phyloP scores from a whole-genome alignment of 2,113 vertebrate genomes.

The Sceloporus tristichus region DNA sequence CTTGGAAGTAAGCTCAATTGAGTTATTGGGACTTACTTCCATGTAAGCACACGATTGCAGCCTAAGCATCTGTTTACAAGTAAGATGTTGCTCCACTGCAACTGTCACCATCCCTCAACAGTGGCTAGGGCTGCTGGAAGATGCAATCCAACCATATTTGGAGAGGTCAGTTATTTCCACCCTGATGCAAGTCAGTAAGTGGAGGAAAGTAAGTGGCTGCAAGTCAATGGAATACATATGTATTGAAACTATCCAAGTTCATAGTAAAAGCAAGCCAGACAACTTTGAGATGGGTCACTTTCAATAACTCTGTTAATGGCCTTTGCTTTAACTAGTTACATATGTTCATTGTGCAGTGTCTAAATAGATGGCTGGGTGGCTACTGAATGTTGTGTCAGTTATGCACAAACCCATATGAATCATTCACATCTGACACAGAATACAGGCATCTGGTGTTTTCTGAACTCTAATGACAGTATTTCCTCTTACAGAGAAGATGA shows the following conservation, averaged over 20 bases:
- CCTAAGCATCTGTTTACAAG: not conserved
- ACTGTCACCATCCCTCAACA: too few species aligned
- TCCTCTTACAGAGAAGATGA: slow-evolving; percentile 84
- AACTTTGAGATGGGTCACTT: not conserved
- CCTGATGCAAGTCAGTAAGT: not conserved
- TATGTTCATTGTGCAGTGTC: not conserved
- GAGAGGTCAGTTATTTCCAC: too few species aligned
- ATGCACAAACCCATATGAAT: not conserved
- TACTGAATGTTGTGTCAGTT: not conserved
- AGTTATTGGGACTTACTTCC: not conserved
- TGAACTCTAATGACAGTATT: slow-evolving; percentile 5
- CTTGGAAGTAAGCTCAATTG: not conserved
- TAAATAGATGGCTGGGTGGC: not conserved
- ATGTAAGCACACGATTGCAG: not conserved
- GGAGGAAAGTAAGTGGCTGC: not conserved
- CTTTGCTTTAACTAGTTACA: not conserved
- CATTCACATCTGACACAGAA: not conserved
- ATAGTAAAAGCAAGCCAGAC: not conserved
- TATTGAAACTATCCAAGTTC: not conserved
- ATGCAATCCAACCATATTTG: too few species aligned
- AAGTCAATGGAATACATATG: not conserved
- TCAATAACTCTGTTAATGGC: not conserved
- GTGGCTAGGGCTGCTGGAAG: too few species aligned
- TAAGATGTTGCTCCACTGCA: too few species aligned
- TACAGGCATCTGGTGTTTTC: slow-evolving; percentile 5